These are phyloP conservation scores for Alcis repandata DNA, from an alignment of 2,888 invertebrate genomes.

Conservation along the genomic window DNA sequence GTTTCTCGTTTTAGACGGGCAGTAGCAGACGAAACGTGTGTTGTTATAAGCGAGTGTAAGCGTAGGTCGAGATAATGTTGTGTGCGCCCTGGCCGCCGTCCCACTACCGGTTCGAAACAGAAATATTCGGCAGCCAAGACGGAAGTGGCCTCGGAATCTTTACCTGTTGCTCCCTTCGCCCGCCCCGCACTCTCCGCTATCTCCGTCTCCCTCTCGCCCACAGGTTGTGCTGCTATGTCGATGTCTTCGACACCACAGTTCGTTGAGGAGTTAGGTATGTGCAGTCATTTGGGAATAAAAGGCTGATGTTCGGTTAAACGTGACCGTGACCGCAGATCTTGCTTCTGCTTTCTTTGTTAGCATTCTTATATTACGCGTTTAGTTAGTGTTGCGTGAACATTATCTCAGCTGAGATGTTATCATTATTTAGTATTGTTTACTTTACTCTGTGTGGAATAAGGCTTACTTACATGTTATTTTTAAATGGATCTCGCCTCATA, in stretches of 20 bases:
- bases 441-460: conserved; percentile 7
- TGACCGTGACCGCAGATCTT: conserved; percentile 82
- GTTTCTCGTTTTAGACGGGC: conserved; percentile 50
- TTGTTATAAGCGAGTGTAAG: conserved; percentile 55
- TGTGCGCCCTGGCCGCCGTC: conserved; percentile 81
- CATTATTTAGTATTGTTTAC: conserved; percentile 33
- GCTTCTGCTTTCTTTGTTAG: conserved; percentile 75
- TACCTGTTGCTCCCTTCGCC: conserved; percentile 87
- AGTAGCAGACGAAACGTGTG: conserved; percentile 56
- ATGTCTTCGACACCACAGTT: conserved; percentile 57
- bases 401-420: conserved; percentile 35
- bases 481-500: conserved; percentile 9
- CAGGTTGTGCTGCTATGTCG: conserved; percentile 60
- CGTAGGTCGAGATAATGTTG: conserved; percentile 67
- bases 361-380: conserved; percentile 47
- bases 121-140: conserved; percentile 87
- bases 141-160: conserved; percentile 87
- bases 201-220: conserved; percentile 72
- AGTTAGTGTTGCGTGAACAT: conserved; percentile 51
- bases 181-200: conserved; percentile 71
- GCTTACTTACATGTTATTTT: conserved; percentile 17
- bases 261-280: conserved; percentile 71
- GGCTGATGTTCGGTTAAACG: conserved; percentile 76
- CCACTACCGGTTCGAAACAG: conserved; percentile 87
- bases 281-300: conserved; percentile 80